Conservation (phyloP, 2,113 vertebrate genomes). For the Marcusenius ussheri region DNA sequence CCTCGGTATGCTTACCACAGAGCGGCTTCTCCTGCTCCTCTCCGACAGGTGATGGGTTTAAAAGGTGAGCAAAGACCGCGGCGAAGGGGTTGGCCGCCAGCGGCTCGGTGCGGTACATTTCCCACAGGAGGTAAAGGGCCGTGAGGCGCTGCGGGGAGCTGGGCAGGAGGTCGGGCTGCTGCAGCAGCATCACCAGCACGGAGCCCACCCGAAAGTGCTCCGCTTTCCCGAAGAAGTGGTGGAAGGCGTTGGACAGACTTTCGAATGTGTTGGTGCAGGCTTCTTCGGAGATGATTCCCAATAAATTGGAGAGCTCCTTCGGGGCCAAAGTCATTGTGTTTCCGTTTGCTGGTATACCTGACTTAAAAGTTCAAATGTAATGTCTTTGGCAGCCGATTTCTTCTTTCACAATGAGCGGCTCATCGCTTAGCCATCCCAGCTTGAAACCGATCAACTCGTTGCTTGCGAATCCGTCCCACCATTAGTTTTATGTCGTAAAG, state of each 20-base stretch:
- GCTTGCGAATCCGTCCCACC: background rate
- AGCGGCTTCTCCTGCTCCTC: conserved; percentile 80
- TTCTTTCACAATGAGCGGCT: background rate
- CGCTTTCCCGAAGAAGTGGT: conserved; percentile 89
- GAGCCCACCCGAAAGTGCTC: conserved; percentile 93
- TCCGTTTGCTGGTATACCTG: background rate
- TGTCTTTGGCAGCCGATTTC: background rate
- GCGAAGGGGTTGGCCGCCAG: conserved; percentile 94
- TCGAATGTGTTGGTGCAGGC: conserved; percentile 88
- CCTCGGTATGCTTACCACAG: conserved; percentile 61
- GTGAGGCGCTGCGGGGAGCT: conserved; percentile 89
- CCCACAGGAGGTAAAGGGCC: conserved; percentile 96
- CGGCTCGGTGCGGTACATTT: conserved; percentile 98
- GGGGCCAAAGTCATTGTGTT: conserved; percentile 80
- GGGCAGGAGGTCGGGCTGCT: conserved; percentile 93
- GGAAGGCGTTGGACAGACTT: conserved; percentile 86
- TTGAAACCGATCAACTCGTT: background rate
- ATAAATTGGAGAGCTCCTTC: conserved; percentile 86
- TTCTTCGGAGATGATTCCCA: conserved; percentile 94
- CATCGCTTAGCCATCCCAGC: background rate
- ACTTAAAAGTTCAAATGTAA: background rate
- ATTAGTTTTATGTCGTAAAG: background rate
- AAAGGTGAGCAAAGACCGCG: conserved; percentile 91
- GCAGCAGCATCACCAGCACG: conserved; percentile 87
- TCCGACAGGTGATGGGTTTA: conserved; percentile 75